Conservation (phyloP, 2,888 invertebrate species). For the Dryococelus australis region DNA sequence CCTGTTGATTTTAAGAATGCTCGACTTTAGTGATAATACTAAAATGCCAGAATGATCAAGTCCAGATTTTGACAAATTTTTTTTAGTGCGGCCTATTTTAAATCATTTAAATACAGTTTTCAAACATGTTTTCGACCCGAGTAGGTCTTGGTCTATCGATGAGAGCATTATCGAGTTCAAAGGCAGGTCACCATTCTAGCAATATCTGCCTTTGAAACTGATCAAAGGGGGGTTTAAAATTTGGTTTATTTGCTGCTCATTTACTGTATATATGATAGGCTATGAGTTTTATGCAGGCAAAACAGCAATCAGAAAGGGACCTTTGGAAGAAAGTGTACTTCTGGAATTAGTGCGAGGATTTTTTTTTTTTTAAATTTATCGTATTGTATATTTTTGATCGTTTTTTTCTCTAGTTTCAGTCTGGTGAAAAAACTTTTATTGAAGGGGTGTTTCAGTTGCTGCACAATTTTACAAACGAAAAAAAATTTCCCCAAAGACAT, state of each 20-base stretch:
- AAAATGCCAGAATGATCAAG: neutral
- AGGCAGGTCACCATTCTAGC: conserved; percentile 26
- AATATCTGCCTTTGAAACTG: conserved; percentile 48
- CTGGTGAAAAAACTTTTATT: conserved; percentile 50
- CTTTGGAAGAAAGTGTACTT: no score
- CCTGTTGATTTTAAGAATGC: neutral
- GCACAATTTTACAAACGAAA: conserved; percentile 49
- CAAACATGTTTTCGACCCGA: neutral
- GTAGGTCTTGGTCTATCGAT: neutral
- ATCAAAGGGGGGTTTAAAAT: conserved; percentile 48
- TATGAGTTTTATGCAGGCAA: no score
- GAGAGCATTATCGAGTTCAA: conserved; percentile 17
- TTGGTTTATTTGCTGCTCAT: no score
- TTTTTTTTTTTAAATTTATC: no score
- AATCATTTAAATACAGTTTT: no score
- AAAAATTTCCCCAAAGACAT: conserved; percentile 36
- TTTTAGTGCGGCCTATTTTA: neutral
- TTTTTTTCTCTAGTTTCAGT: conserved; percentile 50
- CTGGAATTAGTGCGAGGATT: no score
- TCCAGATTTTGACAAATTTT: conserved; percentile 18
- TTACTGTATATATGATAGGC: no score
- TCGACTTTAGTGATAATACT: neutral
- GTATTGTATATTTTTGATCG: no score
- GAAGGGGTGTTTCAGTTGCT: conserved; percentile 51
- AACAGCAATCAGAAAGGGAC: no score